phyloP scores from a whole-genome alignment of 1,140 invertebrate genomes.

The Drosophila arizonae region DNA sequence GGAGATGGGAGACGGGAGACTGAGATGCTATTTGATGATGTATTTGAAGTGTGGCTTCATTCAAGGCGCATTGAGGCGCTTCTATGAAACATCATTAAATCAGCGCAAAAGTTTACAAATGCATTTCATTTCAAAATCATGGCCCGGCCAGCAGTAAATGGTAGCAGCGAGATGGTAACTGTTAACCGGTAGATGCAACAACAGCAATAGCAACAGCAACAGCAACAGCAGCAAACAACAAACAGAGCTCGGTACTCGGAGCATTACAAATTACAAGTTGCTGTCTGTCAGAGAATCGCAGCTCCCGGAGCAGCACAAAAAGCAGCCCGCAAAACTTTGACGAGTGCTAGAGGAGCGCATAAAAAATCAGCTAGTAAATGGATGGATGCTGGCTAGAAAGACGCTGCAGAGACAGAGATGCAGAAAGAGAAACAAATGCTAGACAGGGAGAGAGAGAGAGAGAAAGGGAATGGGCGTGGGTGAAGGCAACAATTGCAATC shows the following conservation, averaged over 20 bases:
- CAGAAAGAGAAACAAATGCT: neutral
- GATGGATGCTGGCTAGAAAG: neutral
- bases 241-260: conserved; percentile 28
- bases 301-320: conserved; percentile 34
- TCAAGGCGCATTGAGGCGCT: conserved; percentile 40
- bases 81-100: conserved; percentile 75
- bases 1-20: no score
- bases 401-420: neutral
- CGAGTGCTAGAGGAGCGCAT: conserved; percentile 36
- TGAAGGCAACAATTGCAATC: conserved; percentile 68
- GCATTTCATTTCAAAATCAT: conserved; percentile 77
- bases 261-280: conserved; percentile 75
- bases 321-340: conserved; percentile 46
- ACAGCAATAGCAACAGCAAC: conserved; percentile 4
- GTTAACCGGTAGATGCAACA: conserved; percentile 36
- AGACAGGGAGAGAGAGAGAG: neutral
- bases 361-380: conserved; percentile 36
- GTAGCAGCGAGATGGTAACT: conserved; percentile 8
- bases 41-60: conserved; percentile 30
- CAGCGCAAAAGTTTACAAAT: conserved; percentile 68
- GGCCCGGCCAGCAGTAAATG: conserved; percentile 31
- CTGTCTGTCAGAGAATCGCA: conserved; percentile 52
- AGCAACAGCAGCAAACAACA: conserved; percentile 16
- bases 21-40: neutral
- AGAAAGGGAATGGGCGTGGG: neutral